Percentiles rank a stretch among this genome's conserved stretches.
phyloP scores from a whole-genome alignment of 2,113 vertebrate genomes.

The Bucco capensis region DNA sequence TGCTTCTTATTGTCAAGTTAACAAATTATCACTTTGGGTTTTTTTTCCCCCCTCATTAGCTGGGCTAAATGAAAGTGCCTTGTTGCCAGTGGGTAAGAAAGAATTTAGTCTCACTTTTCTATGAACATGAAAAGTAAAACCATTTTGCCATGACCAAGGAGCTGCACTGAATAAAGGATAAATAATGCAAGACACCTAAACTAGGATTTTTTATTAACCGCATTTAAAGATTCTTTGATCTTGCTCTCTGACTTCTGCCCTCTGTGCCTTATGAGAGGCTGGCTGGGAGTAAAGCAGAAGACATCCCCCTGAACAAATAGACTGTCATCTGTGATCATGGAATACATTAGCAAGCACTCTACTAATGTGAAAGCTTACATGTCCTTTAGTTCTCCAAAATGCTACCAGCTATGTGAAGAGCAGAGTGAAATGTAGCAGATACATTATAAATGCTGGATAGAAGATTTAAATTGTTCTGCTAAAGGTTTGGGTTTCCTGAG shows the following conservation, averaged over 20 bases:
- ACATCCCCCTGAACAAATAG: background rate
- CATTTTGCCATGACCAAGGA: background rate
- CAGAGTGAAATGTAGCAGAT: background rate
- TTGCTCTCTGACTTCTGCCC: background rate
- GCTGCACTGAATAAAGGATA: background rate
- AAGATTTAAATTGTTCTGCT: background rate
- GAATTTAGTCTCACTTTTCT: background rate
- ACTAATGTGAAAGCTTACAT: background rate
- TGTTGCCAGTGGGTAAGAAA: background rate
- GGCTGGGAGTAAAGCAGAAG: background rate
- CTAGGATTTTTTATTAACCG: background rate
- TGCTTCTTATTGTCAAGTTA: background rate
- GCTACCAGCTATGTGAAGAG: background rate
- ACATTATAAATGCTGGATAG: background rate
- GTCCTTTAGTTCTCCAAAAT: background rate
- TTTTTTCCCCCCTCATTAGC: background rate
- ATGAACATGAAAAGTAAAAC: background rate
- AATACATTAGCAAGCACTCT: background rate
- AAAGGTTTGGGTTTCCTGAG: background rate
- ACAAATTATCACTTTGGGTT: background rate
- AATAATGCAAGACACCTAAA: constrained; percentile 41
- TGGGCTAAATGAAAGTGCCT: background rate
- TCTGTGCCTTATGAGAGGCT: background rate
- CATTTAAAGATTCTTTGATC: constrained; percentile 32
- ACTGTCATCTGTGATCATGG: background rate